Base-by-base conservation (phyloP, 2,113 vertebrate genomes). In the Takifugu flavidus region DNA sequence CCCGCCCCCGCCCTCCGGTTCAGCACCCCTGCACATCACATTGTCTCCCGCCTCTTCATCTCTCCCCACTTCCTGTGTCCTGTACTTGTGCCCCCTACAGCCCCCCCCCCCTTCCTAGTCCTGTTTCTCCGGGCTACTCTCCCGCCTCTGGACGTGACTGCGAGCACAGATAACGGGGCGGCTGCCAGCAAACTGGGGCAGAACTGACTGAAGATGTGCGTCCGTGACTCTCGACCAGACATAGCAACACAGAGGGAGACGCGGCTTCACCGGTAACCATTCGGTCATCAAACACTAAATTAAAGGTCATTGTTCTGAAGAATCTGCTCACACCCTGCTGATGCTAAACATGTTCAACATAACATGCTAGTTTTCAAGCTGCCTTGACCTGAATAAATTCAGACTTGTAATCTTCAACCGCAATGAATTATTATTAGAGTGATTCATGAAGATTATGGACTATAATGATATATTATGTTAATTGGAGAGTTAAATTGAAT, bases 41-140 rank as follows among this genome's bases (percentile, higher is more conserved):
- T 89, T 90, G 86, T 89, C 85, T 90, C 82, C 71, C 67, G 47
- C 84, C 84, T 87, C 86, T 89, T 91, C 88, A 89, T 91, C 86
- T 89, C 84, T 88, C 87, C 74, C 89, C 82, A 88, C 88, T 92
- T 91, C 89, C 89, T 88, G 89, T 91, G 88, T 88, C 87, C 82
- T 90, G 88, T 89, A 88, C 77, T 82, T 73, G 73, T 91, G 88
- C 88, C 89, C 88, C 77, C 59, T 78, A 65, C 82, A 83, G 70
- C 73, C 80, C 79, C 83, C 83, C 60, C 82, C 78, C 78, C 76
- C 74, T 82, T 87, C 87, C 84, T 82, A 80, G 82, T 10, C 65
- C 77, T 20, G 50, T 59, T 67, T 70, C 68, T 62, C 78, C 49
- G 67, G 70, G 62, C 75, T 70, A 44, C 67, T 82, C 78, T 87